phyloP scores from a whole-genome alignment of 2,888 invertebrate species.

The Leptothorax acervorum region DNA sequence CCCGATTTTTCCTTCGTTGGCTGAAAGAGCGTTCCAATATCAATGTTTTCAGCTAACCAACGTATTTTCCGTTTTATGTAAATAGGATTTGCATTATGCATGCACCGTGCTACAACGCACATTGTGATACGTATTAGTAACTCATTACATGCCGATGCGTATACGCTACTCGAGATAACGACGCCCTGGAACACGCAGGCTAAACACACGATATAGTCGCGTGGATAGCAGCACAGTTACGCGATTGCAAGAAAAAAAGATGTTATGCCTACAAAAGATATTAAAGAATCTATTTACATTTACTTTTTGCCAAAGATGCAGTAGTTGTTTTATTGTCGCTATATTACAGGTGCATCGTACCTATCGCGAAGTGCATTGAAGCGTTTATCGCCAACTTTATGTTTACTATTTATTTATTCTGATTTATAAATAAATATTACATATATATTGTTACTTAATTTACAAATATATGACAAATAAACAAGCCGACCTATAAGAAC shows the following conservation, averaged over 20 bases:
- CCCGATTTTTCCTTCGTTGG: background rate
- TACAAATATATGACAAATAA: background rate
- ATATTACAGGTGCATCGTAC: no score
- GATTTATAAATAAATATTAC: background rate
- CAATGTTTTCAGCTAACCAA: background rate
- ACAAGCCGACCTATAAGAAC: background rate
- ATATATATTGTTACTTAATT: background rate
- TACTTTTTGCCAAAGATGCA: slow-evolving; percentile 9
- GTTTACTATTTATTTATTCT: slow-evolving; percentile 11
- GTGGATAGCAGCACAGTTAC: background rate
- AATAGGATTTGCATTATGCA: slow-evolving; percentile 44
- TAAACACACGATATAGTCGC: background rate
- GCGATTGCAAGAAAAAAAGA: background rate
- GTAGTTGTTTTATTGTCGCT: background rate
- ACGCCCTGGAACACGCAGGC: background rate
- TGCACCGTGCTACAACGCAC: slow-evolving; percentile 13
- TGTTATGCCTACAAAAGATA: background rate
- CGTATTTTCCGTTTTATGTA: slow-evolving; percentile 41
- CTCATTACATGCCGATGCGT: slow-evolving; percentile 45
- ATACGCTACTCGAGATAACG: slow-evolving; percentile 44
- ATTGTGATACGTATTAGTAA: slow-evolving; percentile 44
- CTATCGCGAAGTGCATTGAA: background rate
- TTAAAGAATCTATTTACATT: slow-evolving; percentile 2
- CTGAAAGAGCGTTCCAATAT: background rate
- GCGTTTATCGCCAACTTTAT: background rate